phyloP scores from a whole-genome alignment of 2,888 invertebrate species.

The Biston betularia region DNA sequence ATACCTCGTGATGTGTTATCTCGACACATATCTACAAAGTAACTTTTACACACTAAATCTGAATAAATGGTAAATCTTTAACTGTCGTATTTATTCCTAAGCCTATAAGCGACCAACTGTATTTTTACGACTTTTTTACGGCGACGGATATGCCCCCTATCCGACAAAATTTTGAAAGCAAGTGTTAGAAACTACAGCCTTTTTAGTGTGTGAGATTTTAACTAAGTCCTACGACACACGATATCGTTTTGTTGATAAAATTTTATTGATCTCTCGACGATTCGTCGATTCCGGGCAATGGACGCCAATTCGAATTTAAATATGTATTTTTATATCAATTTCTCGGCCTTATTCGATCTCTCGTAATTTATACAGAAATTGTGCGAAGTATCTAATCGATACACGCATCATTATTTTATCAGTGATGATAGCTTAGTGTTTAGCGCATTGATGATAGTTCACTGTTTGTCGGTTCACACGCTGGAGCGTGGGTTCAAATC shows the following conservation, averaged over 20 bases:
- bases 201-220: constrained; percentile 27
- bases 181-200: constrained; percentile 20
- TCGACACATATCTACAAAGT: constrained; percentile 37
- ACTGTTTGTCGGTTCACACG: too few relatives aligned
- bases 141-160: constrained; percentile 39
- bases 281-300: background rate
- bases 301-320: background rate
- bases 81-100: constrained; percentile 61
- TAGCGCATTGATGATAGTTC: too few relatives aligned
- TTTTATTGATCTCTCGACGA: constrained; percentile 13
- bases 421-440: too few relatives aligned
- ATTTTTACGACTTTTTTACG: constrained; percentile 57
- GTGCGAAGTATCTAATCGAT: background rate
- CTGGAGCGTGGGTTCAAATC: too few relatives aligned
- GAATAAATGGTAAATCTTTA: constrained; percentile 37
- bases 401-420: background rate
- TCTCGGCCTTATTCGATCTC: background rate
- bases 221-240: constrained; percentile 12
- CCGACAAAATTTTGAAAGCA: constrained; percentile 43
- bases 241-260: constrained; percentile 20
- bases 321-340: background rate
- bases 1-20: constrained; percentile 10
- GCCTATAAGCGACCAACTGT: constrained; percentile 49
- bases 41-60: constrained; percentile 32
- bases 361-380: background rate